Conservation (phyloP, 2,113 vertebrate species). For the Sminthopsis crassicaudata region DNA sequence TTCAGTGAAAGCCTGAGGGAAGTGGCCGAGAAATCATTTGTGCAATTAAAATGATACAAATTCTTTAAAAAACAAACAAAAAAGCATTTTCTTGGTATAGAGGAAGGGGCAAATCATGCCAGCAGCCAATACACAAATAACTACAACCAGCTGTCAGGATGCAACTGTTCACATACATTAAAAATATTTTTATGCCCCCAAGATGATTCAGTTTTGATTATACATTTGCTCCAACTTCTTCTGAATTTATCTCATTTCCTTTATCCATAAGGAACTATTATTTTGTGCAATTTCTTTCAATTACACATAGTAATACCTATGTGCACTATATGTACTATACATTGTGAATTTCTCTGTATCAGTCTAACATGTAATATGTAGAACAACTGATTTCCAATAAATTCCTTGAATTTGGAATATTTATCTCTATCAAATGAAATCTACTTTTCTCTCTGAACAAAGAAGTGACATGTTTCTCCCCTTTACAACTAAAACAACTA, state of each 20-base stretch:
- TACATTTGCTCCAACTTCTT: neutral
- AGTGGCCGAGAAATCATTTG: slow-evolving; percentile 41
- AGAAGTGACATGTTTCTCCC: neutral
- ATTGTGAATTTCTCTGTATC: neutral
- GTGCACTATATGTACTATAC: neutral
- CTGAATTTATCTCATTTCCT: slow-evolving; percentile 6
- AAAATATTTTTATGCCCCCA: slow-evolving; percentile 6
- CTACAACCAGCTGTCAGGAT: slow-evolving; percentile 1
- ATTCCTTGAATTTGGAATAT: neutral
- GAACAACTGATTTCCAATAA: neutral
- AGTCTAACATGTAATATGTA: neutral
- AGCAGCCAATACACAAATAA: neutral
- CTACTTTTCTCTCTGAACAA: neutral
- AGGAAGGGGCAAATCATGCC: neutral
- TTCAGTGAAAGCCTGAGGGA: slow-evolving; percentile 39
- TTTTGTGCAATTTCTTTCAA: neutral
- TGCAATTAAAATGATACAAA: slow-evolving; percentile 28
- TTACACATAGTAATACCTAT: neutral
- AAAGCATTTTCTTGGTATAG: slow-evolving; percentile 2
- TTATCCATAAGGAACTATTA: neutral
- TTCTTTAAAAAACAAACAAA: slow-evolving; percentile 22
- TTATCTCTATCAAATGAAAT: neutral
- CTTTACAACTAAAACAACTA: neutral
- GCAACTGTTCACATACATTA: neutral
- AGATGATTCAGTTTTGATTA: neutral